Base-by-base conservation (phyloP, 2,888 invertebrate species). In the Germaria angustata region DNA sequence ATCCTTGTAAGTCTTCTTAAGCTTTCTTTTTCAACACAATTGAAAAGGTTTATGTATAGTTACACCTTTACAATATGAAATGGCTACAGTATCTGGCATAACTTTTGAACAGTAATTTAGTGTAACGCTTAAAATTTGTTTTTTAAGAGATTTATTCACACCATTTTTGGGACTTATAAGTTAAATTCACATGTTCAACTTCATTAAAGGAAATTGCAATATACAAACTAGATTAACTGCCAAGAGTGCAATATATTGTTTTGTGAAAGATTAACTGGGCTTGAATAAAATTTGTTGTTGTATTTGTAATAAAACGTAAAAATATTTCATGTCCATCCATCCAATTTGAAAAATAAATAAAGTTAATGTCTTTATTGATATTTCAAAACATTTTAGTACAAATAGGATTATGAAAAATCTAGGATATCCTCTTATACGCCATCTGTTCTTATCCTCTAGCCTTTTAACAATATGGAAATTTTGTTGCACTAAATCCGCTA, bases 31-130 rank as follows among this genome's bases (percentile, higher is more conserved):
- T 36, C 36, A 22, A 13, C 51, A 17, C 49, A 66, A 72, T 79
- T 79, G 32, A 32, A 72, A 24, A 55, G 39, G 20, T 72, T 72
- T 66, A 57, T 41, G 41, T 59, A 34, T 20, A 44, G 57, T 66
- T 59, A 44, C 59, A 79, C 36, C 59, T 73, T 57, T 36, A 5
- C n/a, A n/a, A n/a, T n/a, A n/a, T n/a, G n/a, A n/a, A n/a, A n/a
- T n/a, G n/a, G n/a, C n/a, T n/a, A n/a, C n/a, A n/a, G n/a, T n/a
- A n/a, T n/a, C n/a, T n/a, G n/a, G n/a, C n/a, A n/a, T n/a, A n/a
- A n/a, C n/a, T n/a, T n/a, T n/a, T n/a, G n/a, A n/a, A n/a, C n/a
- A n/a, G n/a, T n/a, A n/a, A n/a, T n/a, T n/a, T n/a, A n/a, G n/a
- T n/a, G n/a, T n/a, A n/a, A n/a, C n/a, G n/a, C n/a, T n/a, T n/a